These are phyloP conservation scores for Agraylea sexmaculata DNA, from an alignment of 1,140 invertebrate genomes.

Conservation along the genomic window DNA sequence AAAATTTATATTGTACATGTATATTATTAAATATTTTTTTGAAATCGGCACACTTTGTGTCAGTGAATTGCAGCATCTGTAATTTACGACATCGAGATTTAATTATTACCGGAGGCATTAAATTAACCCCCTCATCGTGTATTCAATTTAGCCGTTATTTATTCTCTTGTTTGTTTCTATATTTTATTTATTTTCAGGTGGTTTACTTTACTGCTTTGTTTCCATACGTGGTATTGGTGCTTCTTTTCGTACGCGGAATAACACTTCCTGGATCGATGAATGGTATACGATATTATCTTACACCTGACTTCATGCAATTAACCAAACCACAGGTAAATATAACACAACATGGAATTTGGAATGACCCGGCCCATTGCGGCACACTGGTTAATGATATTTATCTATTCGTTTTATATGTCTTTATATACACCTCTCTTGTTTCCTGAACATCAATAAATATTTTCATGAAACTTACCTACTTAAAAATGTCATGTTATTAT, in stretches of 20 bases:
- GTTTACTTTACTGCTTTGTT: constrained; percentile 79
- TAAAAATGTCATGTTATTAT: too few relatives aligned
- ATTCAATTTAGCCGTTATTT: not conserved
- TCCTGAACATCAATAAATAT: too few relatives aligned
- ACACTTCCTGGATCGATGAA: constrained; percentile 65
- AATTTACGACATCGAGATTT: not conserved
- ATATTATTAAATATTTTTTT: constrained; percentile 3
- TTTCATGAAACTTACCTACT: too few relatives aligned
- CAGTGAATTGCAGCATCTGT: not conserved
- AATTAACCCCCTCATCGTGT: constrained; percentile 11
- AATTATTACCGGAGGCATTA: constrained; percentile 1
- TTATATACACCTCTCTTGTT: too few relatives aligned
- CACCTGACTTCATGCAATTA: constrained; percentile 69
- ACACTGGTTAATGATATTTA: too few relatives aligned
- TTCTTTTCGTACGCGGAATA: constrained; percentile 67
- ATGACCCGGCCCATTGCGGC: too few relatives aligned
- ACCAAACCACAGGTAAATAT: constrained; percentile 55
- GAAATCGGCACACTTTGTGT: not conserved
- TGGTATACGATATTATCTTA: constrained; percentile 74
- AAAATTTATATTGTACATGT: constrained; percentile 2
- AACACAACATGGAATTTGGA: too few relatives aligned
- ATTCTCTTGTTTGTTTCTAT: not conserved
- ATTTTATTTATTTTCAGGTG: constrained; percentile 36
- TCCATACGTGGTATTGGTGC: constrained; percentile 73
- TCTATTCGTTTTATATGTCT: too few relatives aligned